Evolutionary conservation across 2,888 invertebrate species (phyloP), one percentile per base, ranked within the genome.

Genomic region (Leptothorax acervorum): DNA sequence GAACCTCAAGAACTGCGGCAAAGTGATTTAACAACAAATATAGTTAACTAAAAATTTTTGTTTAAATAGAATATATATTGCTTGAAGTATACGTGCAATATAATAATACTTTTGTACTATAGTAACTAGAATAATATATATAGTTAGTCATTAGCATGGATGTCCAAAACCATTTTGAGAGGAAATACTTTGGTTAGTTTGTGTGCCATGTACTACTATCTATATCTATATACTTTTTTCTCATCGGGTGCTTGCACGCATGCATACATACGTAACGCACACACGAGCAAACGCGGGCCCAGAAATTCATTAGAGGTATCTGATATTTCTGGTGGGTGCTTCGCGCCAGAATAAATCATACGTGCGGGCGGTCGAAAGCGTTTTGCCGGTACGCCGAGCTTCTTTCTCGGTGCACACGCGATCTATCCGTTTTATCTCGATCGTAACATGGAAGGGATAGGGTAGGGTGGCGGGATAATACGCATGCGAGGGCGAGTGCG

Each of bases 241-340:
- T 76, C 83, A 68, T 84, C 79, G 87, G 87, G 79, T 83, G 12
- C 39, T 28, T 2, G 42, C n/a, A 51, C n/a, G 42, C 68, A 8
- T 23, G 23, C 23, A n/a, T 39, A 15, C 53, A 48, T 11, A 45
- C 45, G 45, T 31, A 42, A 39, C 57, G 3, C 55, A 18, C 57
- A 70, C 79, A 63, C 57, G 60, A 62, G 84, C 84, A 70, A 88
- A 89, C 85, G 82, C 87, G 68, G 73, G 28, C 23, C 75, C 82
- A 86, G 89, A 90, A 90, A 90, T 94, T 94, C 94, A 94, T 94
- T 94, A 94, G 92, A 92, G 93, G 92, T 94, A 94, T 94, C 94
- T 92, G 94, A 93, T 94, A 93, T 93, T 94, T 94, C 93, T 94
- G 92, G 93, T 93, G 92, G 93, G 88, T 93, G 93, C 90, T 93